Evolutionary conservation across 2,888 invertebrate species (phyloP).

Genomic region (Trichacis sp.): DNA sequence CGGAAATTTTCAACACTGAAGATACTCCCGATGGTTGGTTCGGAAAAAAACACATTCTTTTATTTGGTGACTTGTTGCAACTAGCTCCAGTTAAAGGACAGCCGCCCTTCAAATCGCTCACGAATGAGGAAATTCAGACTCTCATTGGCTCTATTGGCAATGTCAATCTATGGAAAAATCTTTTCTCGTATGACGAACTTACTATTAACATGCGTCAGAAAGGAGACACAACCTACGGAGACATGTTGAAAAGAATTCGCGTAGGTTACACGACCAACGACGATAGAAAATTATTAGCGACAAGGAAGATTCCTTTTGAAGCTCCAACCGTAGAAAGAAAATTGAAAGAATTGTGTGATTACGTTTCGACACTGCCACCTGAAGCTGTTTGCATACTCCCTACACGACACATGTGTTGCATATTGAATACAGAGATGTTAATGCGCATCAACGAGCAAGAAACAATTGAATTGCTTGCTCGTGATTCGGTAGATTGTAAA

Average conservation of each 20-base stretch:
- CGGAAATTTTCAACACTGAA: slow-evolving; percentile 50
- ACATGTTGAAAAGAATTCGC: slow-evolving; percentile 22
- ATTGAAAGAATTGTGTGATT: slow-evolving; percentile 43
- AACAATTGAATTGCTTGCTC: slow-evolving; percentile 37
- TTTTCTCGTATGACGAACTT: slow-evolving; percentile 51
- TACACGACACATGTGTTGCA: slow-evolving; percentile 42
- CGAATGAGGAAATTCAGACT: background rate
- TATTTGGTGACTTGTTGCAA: slow-evolving; percentile 55
- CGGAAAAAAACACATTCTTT: slow-evolving; percentile 50
- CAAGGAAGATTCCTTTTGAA: slow-evolving; percentile 24
- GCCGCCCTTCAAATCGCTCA: background rate
- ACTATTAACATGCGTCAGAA: slow-evolving; percentile 47
- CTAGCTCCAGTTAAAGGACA: slow-evolving; percentile 16
- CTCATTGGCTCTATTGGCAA: slow-evolving; percentile 40
- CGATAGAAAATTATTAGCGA: slow-evolving; percentile 15
- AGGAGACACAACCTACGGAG: slow-evolving; percentile 37
- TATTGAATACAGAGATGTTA: slow-evolving; percentile 46
- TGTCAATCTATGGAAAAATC: slow-evolving; percentile 48
- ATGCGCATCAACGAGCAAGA: no score
- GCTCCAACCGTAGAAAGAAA: slow-evolving; percentile 21
- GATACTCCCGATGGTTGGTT: slow-evolving; percentile 53
- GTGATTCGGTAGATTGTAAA: slow-evolving; percentile 4
- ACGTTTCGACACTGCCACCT: slow-evolving; percentile 41
- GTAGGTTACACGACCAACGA: background rate
- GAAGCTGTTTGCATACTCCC: slow-evolving; percentile 46